Evolutionary conservation across 2,113 vertebrate genomes (phyloP).

Genomic region (Nothobranchius kuhntae): DNA sequence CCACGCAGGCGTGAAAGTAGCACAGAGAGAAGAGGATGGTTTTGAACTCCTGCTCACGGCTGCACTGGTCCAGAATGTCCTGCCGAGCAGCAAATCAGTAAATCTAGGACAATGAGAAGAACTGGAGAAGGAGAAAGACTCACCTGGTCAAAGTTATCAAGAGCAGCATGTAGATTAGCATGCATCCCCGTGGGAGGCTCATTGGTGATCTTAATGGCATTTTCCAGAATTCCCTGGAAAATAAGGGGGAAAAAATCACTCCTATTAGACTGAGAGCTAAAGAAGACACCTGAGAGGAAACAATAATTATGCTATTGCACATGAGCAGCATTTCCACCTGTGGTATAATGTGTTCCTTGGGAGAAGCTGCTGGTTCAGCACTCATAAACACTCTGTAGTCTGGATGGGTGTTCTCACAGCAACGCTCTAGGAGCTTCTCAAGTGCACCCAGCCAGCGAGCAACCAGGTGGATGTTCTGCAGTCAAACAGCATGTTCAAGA

Average conservation of each 20-base stretch:
- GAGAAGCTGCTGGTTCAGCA: slow-evolving; percentile 76
- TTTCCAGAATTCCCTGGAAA: slow-evolving; percentile 80
- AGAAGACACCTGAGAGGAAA: background rate
- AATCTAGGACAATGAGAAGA: background rate
- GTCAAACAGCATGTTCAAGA: background rate
- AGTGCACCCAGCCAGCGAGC: slow-evolving; percentile 79
- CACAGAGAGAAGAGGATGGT: slow-evolving; percentile 85
- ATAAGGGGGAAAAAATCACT: background rate
- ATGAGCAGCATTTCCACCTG: slow-evolving; percentile 52
- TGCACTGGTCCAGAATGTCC: slow-evolving; percentile 84
- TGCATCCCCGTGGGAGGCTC: slow-evolving; percentile 82
- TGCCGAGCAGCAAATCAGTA: slow-evolving; percentile 23
- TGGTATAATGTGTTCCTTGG: slow-evolving; percentile 79
- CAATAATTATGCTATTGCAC: background rate
- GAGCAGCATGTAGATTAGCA: slow-evolving; percentile 77
- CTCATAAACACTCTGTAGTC: slow-evolving; percentile 79
- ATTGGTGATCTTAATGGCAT: slow-evolving; percentile 84
- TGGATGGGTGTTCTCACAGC: slow-evolving; percentile 78
- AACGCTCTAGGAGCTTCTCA: slow-evolving; percentile 81
- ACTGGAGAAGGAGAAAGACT: slow-evolving; percentile 3
- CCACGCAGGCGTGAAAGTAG: slow-evolving; percentile 84
- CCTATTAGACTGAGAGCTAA: background rate
- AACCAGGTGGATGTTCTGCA: slow-evolving; percentile 85
- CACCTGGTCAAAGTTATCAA: slow-evolving; percentile 84
- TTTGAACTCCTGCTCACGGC: slow-evolving; percentile 85